A percentile compares a stretch with the other conserved stretches of the same genome.
Evolutionary conservation across 1,140 invertebrate genomes (phyloP).

Genomic region (Amyelois transitella): DNA sequence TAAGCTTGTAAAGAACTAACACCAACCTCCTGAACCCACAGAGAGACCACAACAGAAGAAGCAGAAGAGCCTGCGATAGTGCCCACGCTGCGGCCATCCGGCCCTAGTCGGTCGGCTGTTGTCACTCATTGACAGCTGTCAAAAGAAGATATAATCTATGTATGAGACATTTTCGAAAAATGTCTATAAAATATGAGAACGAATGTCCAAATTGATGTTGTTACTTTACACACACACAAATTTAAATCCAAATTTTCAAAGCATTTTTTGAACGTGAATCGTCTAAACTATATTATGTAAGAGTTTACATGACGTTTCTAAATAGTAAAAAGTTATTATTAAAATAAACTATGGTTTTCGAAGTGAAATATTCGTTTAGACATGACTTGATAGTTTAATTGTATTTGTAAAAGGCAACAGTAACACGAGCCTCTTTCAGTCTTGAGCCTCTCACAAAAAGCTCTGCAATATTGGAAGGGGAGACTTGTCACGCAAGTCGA

Average conservation of each 20-base stretch:
- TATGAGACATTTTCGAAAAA: too few relatives aligned
- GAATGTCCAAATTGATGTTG: too few relatives aligned
- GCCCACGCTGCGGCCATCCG: slow-evolving; percentile 42
- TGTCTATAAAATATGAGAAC: too few relatives aligned
- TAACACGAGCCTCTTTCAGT: neutral
- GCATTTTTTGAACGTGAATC: too few relatives aligned
- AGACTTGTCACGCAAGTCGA: neutral
- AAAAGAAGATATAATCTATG: neutral
- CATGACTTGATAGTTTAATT: neutral
- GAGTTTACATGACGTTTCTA: too few relatives aligned
- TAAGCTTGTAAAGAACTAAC: neutral
- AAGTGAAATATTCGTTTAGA: neutral
- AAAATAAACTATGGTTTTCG: neutral
- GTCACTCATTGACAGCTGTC: slow-evolving; percentile 33
- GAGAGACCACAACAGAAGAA: slow-evolving; percentile 42
- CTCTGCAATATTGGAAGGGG: neutral
- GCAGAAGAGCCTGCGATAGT: slow-evolving; percentile 49
- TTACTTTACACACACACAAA: too few relatives aligned
- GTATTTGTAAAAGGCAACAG: neutral
- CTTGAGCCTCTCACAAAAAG: too few relatives aligned
- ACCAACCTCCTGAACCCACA: slow-evolving; percentile 11
- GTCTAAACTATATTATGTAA: too few relatives aligned
- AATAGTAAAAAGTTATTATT: neutral
- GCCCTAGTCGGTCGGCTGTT: slow-evolving; percentile 37
- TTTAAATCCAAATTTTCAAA: too few relatives aligned